Conservation (phyloP, 2,888 invertebrate species). For the Dryobotodes eremita region DNA sequence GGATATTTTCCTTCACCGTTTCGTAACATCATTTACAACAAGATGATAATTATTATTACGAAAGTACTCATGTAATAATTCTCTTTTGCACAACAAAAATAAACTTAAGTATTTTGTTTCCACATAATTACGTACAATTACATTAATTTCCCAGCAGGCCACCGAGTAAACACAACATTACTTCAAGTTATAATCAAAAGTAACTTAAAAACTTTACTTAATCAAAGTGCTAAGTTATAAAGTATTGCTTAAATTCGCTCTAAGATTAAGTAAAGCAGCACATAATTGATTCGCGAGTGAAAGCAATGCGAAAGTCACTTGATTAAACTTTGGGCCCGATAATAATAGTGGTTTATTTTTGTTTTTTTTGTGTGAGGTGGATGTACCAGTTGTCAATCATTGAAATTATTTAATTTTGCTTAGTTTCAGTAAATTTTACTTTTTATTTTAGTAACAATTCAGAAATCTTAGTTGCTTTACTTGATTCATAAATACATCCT, state of each 20-base stretch:
- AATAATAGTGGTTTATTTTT: conserved; percentile 59
- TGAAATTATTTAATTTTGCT: too few species aligned
- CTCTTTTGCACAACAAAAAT: conserved; percentile 8
- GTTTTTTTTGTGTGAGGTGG: conserved; percentile 42
- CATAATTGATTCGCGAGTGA: conserved; percentile 75
- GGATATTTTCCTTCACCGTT: background rate
- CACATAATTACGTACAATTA: conserved; percentile 46
- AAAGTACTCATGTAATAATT: background rate
- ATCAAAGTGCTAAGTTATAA: conserved; percentile 40
- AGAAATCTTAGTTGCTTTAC: background rate
- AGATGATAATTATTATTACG: conserved; percentile 14
- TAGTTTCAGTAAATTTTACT: too few species aligned
- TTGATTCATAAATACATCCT: background rate
- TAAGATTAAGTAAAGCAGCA: conserved; percentile 71
- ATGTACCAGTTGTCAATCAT: conserved; percentile 22
- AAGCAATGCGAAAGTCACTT: conserved; percentile 73
- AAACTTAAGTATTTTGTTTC: conserved; percentile 46
- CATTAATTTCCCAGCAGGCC: conserved; percentile 58
- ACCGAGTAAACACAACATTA: conserved; percentile 43
- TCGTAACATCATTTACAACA: conserved; percentile 1
- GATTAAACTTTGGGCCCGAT: conserved; percentile 61
- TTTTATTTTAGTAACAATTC: background rate
- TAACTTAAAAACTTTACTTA: conserved; percentile 53
- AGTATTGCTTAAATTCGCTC: conserved; percentile 54
- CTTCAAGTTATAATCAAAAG: conserved; percentile 32